Percentiles rank a stretch among this genome's conserved stretches.
Evolutionary conservation across 2,113 vertebrate genomes (phyloP).

Genomic region (Chaenocephalus aceratus): DNA sequence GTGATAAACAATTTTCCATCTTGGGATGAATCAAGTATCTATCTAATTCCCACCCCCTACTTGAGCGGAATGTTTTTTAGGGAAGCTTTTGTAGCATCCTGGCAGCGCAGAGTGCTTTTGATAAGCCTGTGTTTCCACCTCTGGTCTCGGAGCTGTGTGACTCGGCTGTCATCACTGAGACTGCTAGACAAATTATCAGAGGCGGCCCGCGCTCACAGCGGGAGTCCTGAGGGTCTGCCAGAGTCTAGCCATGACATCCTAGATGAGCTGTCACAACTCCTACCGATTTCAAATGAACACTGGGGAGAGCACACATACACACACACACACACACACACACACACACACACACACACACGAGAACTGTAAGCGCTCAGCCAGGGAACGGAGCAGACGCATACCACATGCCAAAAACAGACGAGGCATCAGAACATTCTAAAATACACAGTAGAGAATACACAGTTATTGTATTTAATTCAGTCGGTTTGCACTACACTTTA

Average conservation of each 20-base stretch:
- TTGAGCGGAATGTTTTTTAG: slow-evolving; percentile 72
- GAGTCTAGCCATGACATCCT: slow-evolving; percentile 75
- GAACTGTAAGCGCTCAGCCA: slow-evolving; percentile 9
- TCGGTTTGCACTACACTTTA: too few relatives aligned
- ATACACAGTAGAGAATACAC: neutral
- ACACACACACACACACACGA: slow-evolving; percentile 8
- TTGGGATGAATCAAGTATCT: too few relatives aligned
- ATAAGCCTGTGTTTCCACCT: slow-evolving; percentile 68
- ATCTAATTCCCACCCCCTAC: neutral
- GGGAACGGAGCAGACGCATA: slow-evolving; percentile 5
- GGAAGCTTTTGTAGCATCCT: slow-evolving; percentile 67
- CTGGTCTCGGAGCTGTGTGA: slow-evolving; percentile 30
- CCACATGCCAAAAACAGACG: slow-evolving; percentile 21
- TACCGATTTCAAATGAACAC: slow-evolving; percentile 68
- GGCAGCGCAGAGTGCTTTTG: slow-evolving; percentile 51
- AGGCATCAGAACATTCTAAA: slow-evolving; percentile 29
- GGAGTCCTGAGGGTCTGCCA: slow-evolving; percentile 63
- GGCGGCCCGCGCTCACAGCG: slow-evolving; percentile 56
- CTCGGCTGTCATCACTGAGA: slow-evolving; percentile 77
- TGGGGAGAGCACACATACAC: slow-evolving; percentile 23
- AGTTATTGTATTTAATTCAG: neutral
- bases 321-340: slow-evolving; percentile 13
- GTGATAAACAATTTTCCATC: too few relatives aligned
- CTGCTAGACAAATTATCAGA: slow-evolving; percentile 80
- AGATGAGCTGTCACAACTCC: slow-evolving; percentile 80